These are phyloP conservation scores for Lycodopsis pacificus DNA, from an alignment of 2,797 vertebrate species.

Conservation along the genomic window DNA sequence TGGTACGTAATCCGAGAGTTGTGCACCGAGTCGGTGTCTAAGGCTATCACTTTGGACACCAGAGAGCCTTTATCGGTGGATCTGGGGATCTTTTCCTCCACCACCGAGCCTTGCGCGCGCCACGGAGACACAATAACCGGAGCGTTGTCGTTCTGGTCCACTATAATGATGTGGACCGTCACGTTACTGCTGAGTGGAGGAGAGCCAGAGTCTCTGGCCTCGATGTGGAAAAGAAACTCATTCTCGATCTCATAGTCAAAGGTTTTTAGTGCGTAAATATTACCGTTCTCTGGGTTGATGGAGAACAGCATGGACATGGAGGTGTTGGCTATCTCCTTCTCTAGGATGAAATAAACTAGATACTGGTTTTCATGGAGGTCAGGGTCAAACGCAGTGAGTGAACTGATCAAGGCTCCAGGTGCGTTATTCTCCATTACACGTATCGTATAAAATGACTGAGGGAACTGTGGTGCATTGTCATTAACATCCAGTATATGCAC, in stretches of 20 bases:
- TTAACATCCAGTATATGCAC: slow-evolving; percentile 79
- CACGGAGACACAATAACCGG: slow-evolving; percentile 68
- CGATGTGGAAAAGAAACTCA: slow-evolving; percentile 70
- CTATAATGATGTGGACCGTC: slow-evolving; percentile 69
- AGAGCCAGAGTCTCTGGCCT: slow-evolving; percentile 72
- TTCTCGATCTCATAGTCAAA: slow-evolving; percentile 76
- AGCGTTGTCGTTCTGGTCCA: slow-evolving; percentile 76
- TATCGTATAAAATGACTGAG: slow-evolving; percentile 72
- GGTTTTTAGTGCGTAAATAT: slow-evolving; percentile 67
- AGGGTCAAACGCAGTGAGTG: slow-evolving; percentile 73
- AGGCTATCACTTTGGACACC: slow-evolving; percentile 74
- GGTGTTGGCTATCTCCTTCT: slow-evolving; percentile 60
- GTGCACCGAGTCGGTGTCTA: slow-evolving; percentile 72
- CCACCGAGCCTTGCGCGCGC: slow-evolving; percentile 65
- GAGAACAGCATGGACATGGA: slow-evolving; percentile 66
- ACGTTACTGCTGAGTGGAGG: slow-evolving; percentile 69
- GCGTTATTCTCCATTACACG: slow-evolving; percentile 77
- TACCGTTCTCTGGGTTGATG: slow-evolving; percentile 73
- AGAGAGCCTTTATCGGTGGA: slow-evolving; percentile 73
- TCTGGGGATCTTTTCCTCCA: slow-evolving; percentile 70
- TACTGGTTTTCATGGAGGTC: slow-evolving; percentile 74
- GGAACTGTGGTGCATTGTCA: slow-evolving; percentile 77
- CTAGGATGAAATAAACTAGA: slow-evolving; percentile 68
- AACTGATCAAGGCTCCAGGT: slow-evolving; percentile 70
- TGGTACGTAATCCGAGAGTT: slow-evolving; percentile 73